Evolutionary conservation across 2,113 vertebrate genomes (phyloP), one percentile per base, ranked within the genome.

Genomic region (Odocoileus virginianus): DNA sequence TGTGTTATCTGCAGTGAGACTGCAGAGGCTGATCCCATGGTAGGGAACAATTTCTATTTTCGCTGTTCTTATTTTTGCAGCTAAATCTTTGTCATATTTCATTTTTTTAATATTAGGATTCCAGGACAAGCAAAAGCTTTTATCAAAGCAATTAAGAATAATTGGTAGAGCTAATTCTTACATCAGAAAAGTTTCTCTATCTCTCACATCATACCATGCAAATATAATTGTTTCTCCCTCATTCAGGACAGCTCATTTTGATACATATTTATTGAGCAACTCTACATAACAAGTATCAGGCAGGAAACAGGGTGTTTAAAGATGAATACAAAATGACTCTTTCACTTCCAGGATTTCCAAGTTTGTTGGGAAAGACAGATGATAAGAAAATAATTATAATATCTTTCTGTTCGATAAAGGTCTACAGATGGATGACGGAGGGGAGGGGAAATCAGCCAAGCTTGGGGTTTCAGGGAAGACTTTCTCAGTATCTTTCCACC

Each of bases 111-210:
- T 84, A 89, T 71, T 74, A 95, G 40, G 30, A 71, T 43, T 85
- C 52, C 28, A 79, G 64, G 45, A 76, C 25, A 95, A 87, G 40
- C 23, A 85, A 89, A 92, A 71, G 9, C 28, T 85, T 87, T 89
- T 84, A 92, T 84, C 15, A 85, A 89, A 95, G n/a, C 33, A 96
- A 88, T 95, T 93, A 90, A 64, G 60, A 89, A 87, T 97, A 95
- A 94, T 36, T 88, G 55, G 30, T 61, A 91, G 54, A 78, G 47
- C 60, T 91, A 87, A 90, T 86, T 95, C 93, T 97, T 52, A 93
- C 43, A 16, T 40, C 45, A 89, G 50, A 91, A 81, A 40, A 76
- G 25, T 74, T 28, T 83, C 50, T 86, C 14, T 50, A 19, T 64
- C 25, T 67, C 30, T 71, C 50, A 47, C 21, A 61, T 87, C 12